phyloP scores from a whole-genome alignment of 2,888 invertebrate genomes.

The Chrysolina oricalcia region DNA sequence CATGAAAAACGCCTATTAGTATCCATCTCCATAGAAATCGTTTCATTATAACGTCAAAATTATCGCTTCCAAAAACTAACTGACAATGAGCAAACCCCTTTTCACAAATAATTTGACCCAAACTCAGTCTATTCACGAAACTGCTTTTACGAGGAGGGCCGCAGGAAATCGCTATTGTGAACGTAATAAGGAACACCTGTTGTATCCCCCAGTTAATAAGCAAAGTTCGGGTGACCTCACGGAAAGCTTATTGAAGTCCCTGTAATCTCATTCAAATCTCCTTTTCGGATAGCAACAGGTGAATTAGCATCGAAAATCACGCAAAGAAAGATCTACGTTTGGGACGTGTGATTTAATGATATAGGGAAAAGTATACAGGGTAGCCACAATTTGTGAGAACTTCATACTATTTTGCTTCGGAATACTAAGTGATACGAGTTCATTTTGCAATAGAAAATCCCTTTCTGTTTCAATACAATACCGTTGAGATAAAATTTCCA shows the following conservation, averaged over 20 bases:
- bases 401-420: too few species aligned
- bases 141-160: not conserved
- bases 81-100: not conserved
- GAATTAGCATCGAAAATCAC: slow-evolving; percentile 6
- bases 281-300: slow-evolving; percentile 31
- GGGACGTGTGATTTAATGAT: not conserved
- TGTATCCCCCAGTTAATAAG: slow-evolving; percentile 30
- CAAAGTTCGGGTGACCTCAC: slow-evolving; percentile 26
- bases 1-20: not conserved
- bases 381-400: not conserved
- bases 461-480: too few species aligned
- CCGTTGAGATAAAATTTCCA: too few species aligned
- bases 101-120: slow-evolving; percentile 7
- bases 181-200: slow-evolving; percentile 30
- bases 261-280: slow-evolving; percentile 20
- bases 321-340: not conserved
- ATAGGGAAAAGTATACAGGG: not conserved
- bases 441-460: too few species aligned
- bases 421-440: too few species aligned
- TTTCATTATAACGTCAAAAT: not conserved
- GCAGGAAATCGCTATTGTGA: slow-evolving; percentile 15
- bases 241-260: slow-evolving; percentile 27
- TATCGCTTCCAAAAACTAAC: not conserved
- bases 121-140: slow-evolving; percentile 5
- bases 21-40: not conserved